Percentiles rank a stretch among this genome's conserved stretches.
phyloP scores from a whole-genome alignment of 2,113 vertebrate genomes.

The Lota lota region DNA sequence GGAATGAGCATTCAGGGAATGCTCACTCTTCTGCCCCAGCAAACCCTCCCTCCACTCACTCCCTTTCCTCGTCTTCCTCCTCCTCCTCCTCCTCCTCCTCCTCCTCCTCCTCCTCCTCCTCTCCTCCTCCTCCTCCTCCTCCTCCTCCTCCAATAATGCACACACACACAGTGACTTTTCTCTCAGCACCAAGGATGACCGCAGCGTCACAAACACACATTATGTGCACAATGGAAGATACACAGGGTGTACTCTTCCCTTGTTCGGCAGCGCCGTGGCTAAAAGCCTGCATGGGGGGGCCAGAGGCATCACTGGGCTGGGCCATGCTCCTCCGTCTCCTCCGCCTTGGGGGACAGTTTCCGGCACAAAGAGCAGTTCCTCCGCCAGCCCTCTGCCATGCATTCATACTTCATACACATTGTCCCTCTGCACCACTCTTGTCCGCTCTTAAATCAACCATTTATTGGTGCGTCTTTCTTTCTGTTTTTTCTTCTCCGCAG shows the following conservation, averaged over 20 bases:
- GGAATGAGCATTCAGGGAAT: slow-evolving; percentile 67
- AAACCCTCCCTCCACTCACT: slow-evolving; percentile 26
- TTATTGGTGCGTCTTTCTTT: slow-evolving; percentile 50
- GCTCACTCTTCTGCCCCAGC: slow-evolving; percentile 64
- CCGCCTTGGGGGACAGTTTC: slow-evolving; percentile 71
- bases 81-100: slow-evolving; percentile 11
- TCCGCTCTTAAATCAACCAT: slow-evolving; percentile 58
- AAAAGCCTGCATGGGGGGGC: slow-evolving; percentile 63
- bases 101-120: slow-evolving; percentile 13
- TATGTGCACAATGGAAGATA: slow-evolving; percentile 62
- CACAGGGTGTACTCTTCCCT: slow-evolving; percentile 70
- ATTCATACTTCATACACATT: slow-evolving; percentile 60
- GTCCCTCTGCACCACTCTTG: slow-evolving; percentile 33
- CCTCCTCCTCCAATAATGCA: slow-evolving; percentile 30
- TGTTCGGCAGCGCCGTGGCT: slow-evolving; percentile 46
- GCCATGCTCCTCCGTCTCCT: slow-evolving; percentile 45
- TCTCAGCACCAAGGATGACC: slow-evolving; percentile 55
- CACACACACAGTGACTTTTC: slow-evolving; percentile 41
- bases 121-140: slow-evolving; percentile 11
- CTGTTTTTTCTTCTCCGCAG: slow-evolving; percentile 4
- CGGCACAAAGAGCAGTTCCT: slow-evolving; percentile 66
- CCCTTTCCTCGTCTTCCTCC: slow-evolving; percentile 4
- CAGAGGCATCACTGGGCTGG: slow-evolving; percentile 52
- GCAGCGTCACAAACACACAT: slow-evolving; percentile 60
- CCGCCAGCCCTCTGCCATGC: slow-evolving; percentile 38